A percentile compares a stretch with the other conserved stretches of the same genome.
phyloP scores from a whole-genome alignment of 23 tunicate species.

The Clavelina lepadiformis region DNA sequence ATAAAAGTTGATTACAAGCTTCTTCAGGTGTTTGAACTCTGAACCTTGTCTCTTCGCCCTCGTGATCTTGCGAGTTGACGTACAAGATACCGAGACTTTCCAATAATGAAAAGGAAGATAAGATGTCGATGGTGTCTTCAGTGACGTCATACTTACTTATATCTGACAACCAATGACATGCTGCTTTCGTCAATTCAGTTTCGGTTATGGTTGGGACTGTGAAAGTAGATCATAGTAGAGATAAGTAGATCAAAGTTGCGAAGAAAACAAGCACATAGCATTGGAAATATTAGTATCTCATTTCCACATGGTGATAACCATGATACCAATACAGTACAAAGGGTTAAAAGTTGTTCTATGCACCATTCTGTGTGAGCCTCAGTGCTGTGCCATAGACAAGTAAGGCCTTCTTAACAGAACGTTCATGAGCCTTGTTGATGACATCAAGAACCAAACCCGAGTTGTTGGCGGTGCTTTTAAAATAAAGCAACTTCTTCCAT shows the following conservation, averaged over 20 bases:
- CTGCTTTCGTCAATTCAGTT: conserved; percentile 20
- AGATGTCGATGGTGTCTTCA: conserved; percentile 5
- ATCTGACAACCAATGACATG: conserved; percentile 21
- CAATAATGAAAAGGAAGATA: conserved; percentile 26
- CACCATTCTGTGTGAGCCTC: conserved; percentile 30
- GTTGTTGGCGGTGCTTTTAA: conserved; percentile 79
- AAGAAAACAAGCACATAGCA: not conserved
- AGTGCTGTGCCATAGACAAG: conserved; percentile 65
- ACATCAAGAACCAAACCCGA: conserved; percentile 57
- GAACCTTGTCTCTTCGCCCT: conserved; percentile 1
- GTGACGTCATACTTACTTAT: not conserved
- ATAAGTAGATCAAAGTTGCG: not conserved
- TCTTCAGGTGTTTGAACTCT: conserved; percentile 10
- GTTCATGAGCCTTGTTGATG: conserved; percentile 40
- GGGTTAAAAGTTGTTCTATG: not conserved
- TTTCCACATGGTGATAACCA: too few relatives aligned
- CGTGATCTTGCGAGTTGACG: not conserved
- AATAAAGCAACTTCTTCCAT: conserved; percentile 66
- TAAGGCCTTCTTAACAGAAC: conserved; percentile 47
- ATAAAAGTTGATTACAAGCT: conserved; percentile 7
- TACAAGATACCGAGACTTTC: conserved; percentile 20
- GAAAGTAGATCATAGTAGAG: not conserved
- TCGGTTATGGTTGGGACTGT: conserved; percentile 22
- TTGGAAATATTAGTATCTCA: not conserved
- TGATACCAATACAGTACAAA: not conserved